A percentile compares a stretch with the other conserved stretches of the same genome.
Evolutionary conservation across 2,113 vertebrate species (phyloP).

Genomic region (Hydrochoerus hydrochaeris): DNA sequence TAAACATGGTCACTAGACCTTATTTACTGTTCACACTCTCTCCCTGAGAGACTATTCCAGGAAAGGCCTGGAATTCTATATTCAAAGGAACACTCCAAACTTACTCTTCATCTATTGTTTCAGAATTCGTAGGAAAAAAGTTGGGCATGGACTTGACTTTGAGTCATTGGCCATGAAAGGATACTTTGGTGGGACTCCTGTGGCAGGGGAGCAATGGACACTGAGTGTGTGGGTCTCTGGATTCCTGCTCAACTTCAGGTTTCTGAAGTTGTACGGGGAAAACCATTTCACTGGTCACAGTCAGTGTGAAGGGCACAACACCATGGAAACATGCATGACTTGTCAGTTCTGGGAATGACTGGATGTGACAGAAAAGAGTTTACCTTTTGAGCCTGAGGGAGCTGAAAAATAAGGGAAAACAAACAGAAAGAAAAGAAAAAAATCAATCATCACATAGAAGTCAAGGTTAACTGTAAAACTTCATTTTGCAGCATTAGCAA

Average conservation of each 20-base stretch:
- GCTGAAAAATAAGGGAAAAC: constrained; percentile 89
- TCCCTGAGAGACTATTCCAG: constrained; percentile 24
- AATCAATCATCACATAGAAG: constrained; percentile 84
- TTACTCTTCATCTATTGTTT: not conserved
- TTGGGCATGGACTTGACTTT: not conserved
- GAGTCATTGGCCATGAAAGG: not conserved
- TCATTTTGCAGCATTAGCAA: constrained; percentile 61
- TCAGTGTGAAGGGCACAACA: constrained; percentile 73
- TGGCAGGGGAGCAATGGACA: not conserved
- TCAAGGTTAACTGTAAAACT: constrained; percentile 71
- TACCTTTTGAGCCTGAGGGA: constrained; percentile 99
- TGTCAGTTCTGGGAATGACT: constrained; percentile 82
- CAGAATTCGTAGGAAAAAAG: constrained; percentile 27
- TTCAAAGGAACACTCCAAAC: not conserved
- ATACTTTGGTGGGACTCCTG: constrained; percentile 1
- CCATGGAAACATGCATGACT: constrained; percentile 81
- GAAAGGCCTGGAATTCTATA: constrained; percentile 13
- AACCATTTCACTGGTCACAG: constrained; percentile 85
- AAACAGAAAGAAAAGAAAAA: constrained; percentile 83
- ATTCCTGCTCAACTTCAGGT: not conserved
- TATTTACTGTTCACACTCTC: not conserved
- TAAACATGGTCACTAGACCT: not conserved
- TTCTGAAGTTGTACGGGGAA: constrained; percentile 8
- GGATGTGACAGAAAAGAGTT: constrained; percentile 86
- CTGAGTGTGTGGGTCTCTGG: not conserved